phyloP scores from a whole-genome alignment of 2,113 vertebrate genomes.

The Rhabdornis inornatus region DNA sequence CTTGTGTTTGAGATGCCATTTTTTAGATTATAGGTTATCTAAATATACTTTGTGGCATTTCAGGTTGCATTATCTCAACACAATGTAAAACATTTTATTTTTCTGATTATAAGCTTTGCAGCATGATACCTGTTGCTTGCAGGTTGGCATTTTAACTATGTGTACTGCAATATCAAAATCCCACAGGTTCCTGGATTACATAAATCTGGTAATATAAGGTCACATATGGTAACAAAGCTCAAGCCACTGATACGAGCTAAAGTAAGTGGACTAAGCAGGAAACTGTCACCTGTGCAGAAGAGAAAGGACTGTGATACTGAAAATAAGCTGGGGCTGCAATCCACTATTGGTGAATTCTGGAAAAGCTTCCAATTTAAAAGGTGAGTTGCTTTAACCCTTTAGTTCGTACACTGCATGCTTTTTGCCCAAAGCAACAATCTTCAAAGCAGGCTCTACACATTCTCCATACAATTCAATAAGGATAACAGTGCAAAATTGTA shows the following conservation, averaged over 20 bases:
- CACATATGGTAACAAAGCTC: conserved; percentile 58
- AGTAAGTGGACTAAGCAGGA: conserved; percentile 87
- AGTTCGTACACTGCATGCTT: neutral
- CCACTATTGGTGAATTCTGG: conserved; percentile 87
- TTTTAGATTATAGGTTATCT: neutral
- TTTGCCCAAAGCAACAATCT: neutral
- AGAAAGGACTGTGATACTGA: conserved; percentile 73
- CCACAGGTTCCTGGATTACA: conserved; percentile 81
- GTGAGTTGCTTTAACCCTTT: conserved; percentile 61
- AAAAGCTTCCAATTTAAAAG: conserved; percentile 89
- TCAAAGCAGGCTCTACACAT: neutral
- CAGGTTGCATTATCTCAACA: neutral
- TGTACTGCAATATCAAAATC: neutral
- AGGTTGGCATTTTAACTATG: neutral
- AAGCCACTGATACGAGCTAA: conserved; percentile 76
- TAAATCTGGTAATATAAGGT: conserved; percentile 60
- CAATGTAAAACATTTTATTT: neutral
- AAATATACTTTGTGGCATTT: neutral
- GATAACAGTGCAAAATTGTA: neutral
- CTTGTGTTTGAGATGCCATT: neutral
- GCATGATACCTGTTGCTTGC: neutral
- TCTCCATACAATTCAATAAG: neutral
- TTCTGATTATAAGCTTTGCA: neutral
- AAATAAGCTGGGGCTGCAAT: conserved; percentile 83
- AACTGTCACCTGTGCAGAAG: conserved; percentile 56